A percentile compares a stretch with the other conserved stretches of the same genome.
Conservation (phyloP, 2,113 vertebrate species). For the Phyllostomus hastatus region DNA sequence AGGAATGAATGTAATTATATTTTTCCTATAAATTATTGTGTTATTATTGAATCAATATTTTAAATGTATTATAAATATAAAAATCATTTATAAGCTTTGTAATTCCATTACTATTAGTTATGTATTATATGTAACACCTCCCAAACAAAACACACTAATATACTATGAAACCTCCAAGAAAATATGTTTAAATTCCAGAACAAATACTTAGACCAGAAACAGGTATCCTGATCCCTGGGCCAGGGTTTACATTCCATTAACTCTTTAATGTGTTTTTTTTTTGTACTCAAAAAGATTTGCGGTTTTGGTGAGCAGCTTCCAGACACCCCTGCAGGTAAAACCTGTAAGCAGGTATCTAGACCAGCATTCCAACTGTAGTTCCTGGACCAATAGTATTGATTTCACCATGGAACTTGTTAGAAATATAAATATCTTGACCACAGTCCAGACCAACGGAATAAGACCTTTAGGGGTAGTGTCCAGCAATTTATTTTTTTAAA, state of each 20-base stretch:
- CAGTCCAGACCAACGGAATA: background rate
- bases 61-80: background rate
- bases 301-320: background rate
- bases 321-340: background rate
- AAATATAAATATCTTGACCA: background rate
- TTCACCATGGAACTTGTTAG: background rate
- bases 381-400: background rate
- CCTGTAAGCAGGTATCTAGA: background rate
- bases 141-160: background rate
- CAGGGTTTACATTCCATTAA: background rate
- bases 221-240: background rate
- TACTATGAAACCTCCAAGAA: background rate
- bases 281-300: background rate
- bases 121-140: background rate
- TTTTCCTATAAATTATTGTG: background rate
- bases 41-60: background rate
- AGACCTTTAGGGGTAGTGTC: background rate
- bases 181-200: background rate
- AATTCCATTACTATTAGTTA: background rate
- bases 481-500: too few species aligned
- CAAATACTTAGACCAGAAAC: background rate
- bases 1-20: background rate
- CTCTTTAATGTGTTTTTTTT: background rate
- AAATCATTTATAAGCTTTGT: background rate
- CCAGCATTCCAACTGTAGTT: background rate